Evolutionary conservation across 2,113 vertebrate species (phyloP), one percentile per base, ranked within the genome.

Genomic region (Archocentrus centrarchus): DNA sequence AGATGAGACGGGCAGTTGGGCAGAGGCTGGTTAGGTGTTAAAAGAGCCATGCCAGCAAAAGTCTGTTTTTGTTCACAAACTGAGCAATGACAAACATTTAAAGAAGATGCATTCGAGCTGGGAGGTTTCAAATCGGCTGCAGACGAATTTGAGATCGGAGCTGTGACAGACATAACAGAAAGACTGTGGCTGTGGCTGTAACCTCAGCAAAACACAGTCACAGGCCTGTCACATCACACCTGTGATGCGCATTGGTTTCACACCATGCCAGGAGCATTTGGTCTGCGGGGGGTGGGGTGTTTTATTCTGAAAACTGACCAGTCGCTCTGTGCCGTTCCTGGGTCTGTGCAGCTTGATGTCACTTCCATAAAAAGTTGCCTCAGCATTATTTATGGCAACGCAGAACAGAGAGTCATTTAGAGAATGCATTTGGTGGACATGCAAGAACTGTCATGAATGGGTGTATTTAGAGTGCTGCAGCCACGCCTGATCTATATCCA

Each of bases 1-100:
- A 75, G 77, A 87, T 35, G 84, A 86, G 77, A 82, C 2, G 30
- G 61, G 47, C 59, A 66, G 86, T 64, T 32, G 17, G 66, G 53
- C 41, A 41, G 59, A 22, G 70, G 55, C 35, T 41, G 30, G 35
- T 39, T 0, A 2, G 66, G 20, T 5, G 24, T 30, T 41, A 24
- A 64, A 61, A 41, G 47, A 59, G 30, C 11, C 39, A 7, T 35
- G 59, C 13, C 32, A 1, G 27, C 27, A 55, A 66, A 57, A 80
- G 64, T 32, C 41, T n/a, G 41, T 17, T 47, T 55, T 7, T 18
- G 4, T 30, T 24, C 59, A 53, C 15, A 13, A 32, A 59, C 20
- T 13, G 63, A 30, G 41, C 2, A 32, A 11, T 1, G 24, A 7
- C 59, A 27, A 15, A 15, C 24, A 59, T 24, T 24, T 11, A 14